Evolutionary conservation across 2,888 invertebrate species (phyloP).

Genomic region (Drosophila suboccidentalis): DNA sequence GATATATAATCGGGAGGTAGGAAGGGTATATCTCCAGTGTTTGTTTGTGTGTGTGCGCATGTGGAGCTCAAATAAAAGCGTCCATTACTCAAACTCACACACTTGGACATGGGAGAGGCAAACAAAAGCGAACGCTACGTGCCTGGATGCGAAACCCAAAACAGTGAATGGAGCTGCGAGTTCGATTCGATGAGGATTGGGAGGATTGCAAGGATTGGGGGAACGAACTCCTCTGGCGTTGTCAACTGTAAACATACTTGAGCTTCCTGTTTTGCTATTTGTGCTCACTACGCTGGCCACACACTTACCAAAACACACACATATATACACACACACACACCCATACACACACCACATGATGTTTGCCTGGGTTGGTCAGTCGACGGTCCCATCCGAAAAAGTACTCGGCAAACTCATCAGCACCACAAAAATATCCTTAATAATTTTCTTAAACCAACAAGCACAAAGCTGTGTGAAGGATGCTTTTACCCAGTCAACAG

Average conservation of each 20-base stretch:
- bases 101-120: conserved; percentile 50
- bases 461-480: conserved; percentile 73
- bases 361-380: conserved; percentile 56
- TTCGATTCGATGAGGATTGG: conserved; percentile 10
- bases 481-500: conserved; percentile 75
- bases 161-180: conserved; percentile 21
- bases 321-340: conserved; percentile 43
- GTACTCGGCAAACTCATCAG: conserved; percentile 82
- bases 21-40: neutral
- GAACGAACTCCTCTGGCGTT: conserved; percentile 60
- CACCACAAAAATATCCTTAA: conserved; percentile 84
- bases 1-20: neutral
- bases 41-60: conserved; percentile 27
- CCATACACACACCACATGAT: conserved; percentile 46
- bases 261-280: conserved; percentile 80
- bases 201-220: neutral
- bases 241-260: conserved; percentile 82
- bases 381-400: conserved; percentile 54
- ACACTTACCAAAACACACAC: conserved; percentile 54
- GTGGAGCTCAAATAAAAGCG: conserved; percentile 78
- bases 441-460: conserved; percentile 84
- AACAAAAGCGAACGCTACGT: conserved; percentile 65
- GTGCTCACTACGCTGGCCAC: conserved; percentile 50
- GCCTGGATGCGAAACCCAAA: conserved; percentile 47
- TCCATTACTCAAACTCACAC: conserved; percentile 77